A percentile compares a stretch with the other conserved stretches of the same genome.
Evolutionary conservation across 1,140 invertebrate species (phyloP).

Genomic region (Drosophila grimshawi): DNA sequence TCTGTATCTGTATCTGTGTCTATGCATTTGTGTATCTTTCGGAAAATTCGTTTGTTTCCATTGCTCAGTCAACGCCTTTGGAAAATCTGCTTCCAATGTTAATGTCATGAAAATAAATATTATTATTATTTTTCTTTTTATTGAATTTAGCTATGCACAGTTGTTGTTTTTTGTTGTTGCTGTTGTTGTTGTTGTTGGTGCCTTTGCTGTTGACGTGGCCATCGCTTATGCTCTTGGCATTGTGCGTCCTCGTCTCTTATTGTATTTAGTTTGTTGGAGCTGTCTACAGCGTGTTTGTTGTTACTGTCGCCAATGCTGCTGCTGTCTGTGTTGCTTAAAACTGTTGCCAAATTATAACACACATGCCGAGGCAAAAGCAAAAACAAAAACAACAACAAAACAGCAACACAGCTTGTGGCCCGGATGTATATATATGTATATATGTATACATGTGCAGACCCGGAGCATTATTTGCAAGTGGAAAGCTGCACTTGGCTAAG

Average conservation of each 20-base stretch:
- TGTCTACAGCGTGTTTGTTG: constrained; percentile 2
- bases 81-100: constrained; percentile 63
- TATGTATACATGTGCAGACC: background rate
- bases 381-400: constrained; percentile 5
- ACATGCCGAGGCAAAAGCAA: constrained; percentile 27
- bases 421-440: constrained; percentile 4
- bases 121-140: constrained; percentile 46
- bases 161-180: constrained; percentile 17
- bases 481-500: constrained; percentile 44
- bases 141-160: constrained; percentile 54
- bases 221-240: constrained; percentile 69
- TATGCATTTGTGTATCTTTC: constrained; percentile 23
- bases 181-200: constrained; percentile 11
- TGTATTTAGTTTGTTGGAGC: constrained; percentile 27
- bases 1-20: constrained; percentile 12
- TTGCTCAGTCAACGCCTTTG: constrained; percentile 58
- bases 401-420: constrained; percentile 11
- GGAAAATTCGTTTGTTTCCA: constrained; percentile 25
- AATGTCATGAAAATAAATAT: constrained; percentile 76
- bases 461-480: constrained; percentile 1
- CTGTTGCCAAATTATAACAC: constrained; percentile 58
- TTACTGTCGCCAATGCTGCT: constrained; percentile 11
- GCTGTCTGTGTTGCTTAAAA: constrained; percentile 39
- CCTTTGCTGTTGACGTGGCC: constrained; percentile 38
- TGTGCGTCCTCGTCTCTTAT: constrained; percentile 58